Evolutionary conservation across 2,113 vertebrate genomes (phyloP).

Genomic region (Leptobrachium ailaonicum): DNA sequence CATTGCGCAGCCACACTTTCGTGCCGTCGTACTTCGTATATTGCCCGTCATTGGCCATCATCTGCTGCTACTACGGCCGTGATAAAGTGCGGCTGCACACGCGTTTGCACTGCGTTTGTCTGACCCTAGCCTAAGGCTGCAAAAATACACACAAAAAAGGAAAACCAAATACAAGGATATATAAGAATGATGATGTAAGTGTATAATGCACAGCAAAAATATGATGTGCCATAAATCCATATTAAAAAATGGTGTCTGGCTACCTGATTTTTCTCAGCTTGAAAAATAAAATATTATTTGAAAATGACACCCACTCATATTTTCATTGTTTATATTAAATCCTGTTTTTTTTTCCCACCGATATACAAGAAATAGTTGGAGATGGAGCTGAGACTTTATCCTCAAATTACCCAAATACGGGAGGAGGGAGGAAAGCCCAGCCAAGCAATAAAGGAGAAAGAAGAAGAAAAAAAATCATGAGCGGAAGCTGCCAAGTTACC

Average conservation of each 20-base stretch:
- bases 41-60: no score
- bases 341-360: constrained; percentile 31
- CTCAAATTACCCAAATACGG: constrained; percentile 41
- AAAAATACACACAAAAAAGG: no score
- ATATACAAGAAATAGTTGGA: constrained; percentile 32
- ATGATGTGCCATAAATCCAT: not conserved
- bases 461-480: constrained; percentile 9
- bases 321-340: constrained; percentile 30
- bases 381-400: constrained; percentile 37
- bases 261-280: not conserved
- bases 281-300: not conserved
- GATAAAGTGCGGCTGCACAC: no score
- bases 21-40: no score
- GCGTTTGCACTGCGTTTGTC: no score
- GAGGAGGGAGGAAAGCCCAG: constrained; percentile 30
- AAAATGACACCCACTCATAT: constrained; percentile 16
- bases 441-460: constrained; percentile 34
- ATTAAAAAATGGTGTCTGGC: not conserved
- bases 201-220: not conserved
- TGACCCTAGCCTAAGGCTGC: no score
- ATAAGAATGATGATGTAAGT: no score
- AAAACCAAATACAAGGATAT: no score
- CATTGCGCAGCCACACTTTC: no score
- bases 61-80: no score
- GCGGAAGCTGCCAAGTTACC: constrained; percentile 35